Base-by-base conservation (phyloP, 2,797 vertebrate species). In the Nothura maculosa region DNA sequence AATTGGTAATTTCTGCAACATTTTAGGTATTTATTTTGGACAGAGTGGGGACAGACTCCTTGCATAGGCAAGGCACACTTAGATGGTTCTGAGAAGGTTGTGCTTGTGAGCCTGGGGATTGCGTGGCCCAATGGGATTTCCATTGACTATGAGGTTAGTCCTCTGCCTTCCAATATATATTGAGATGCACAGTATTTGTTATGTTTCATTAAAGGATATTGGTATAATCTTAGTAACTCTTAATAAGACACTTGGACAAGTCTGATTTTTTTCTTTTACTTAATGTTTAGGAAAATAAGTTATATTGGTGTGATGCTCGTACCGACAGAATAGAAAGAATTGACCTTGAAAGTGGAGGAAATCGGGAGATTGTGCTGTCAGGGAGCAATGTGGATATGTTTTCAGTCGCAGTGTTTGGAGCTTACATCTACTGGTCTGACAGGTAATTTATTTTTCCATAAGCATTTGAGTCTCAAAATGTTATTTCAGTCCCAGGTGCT, bases 341-440 rank as follows among this genome's bases (percentile, higher is more conserved):
- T 97, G 99, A 99, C 99, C 99, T 99, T 98, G 99, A 99, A 97
- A 99, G 98, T 82, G 99, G 99, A 96, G 98, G 99, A 97, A 98
- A 97, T 97, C 98, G 99, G 14, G 99, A 99, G 98, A 98, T 99
- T 98, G 98, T 99, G 88, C 98, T 99, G 98, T 99, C 99, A 97
- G 98, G 98, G 96, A 98, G 98, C 98, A 99, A 99, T 93, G 99
- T 99, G 97, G 99, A 99, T 98, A 98, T 99, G 97, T 99, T 99
- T 98, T 99, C 99, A 30, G 98, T 99, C 67, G 98, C 99, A 24
- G 99, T 99, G 98, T 99, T 99, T 68, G 99, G 99, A 95, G 98
- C 99, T 97, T 99, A 99, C 98, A 99, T 99, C 98, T 99, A 99
- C 98, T 99, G 99, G 99, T 99, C 99, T 99, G 99, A 99, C 99